Conservation (phyloP, 2,797 vertebrate species). For the Glossophaga mutica region DNA sequence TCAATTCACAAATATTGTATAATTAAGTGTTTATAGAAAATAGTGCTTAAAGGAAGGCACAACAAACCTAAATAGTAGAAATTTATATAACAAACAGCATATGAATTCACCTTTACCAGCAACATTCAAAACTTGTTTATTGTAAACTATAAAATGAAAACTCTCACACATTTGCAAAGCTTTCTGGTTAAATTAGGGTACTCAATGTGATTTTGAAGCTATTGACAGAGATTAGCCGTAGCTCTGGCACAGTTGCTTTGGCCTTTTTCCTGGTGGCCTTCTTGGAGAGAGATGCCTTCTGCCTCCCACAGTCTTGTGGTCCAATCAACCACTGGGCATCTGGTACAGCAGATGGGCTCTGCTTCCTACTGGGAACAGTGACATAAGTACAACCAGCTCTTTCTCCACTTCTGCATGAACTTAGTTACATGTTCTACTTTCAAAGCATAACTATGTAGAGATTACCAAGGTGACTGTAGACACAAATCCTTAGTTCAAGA, state of each 20-base stretch:
- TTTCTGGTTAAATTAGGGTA: slow-evolving; percentile 48
- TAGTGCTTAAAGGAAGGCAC: not conserved
- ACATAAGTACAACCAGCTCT: not conserved
- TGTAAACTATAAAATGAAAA: slow-evolving; percentile 4
- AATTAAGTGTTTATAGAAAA: not conserved
- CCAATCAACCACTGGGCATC: slow-evolving; percentile 49
- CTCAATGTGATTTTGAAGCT: not conserved
- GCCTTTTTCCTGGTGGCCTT: slow-evolving; percentile 52
- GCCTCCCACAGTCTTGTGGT: slow-evolving; percentile 35
- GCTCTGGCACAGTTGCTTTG: slow-evolving; percentile 37
- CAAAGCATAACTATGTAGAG: not conserved
- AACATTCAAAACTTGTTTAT: not conserved
- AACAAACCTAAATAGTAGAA: not conserved
- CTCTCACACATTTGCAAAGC: not conserved
- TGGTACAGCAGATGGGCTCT: slow-evolving; percentile 59
- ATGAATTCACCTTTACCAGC: not conserved
- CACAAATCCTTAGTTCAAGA: not conserved
- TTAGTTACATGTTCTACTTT: not conserved
- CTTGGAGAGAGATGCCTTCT: slow-evolving; percentile 43
- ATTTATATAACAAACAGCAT: not conserved
- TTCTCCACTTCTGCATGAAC: not conserved
- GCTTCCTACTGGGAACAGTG: not conserved
- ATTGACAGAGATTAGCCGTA: not conserved
- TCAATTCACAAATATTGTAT: not conserved
- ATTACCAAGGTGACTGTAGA: not conserved